A percentile compares a stretch with the other conserved stretches of the same genome.
These are phyloP conservation scores for Siphlonurus alternatus DNA, from an alignment of 2,888 invertebrate genomes.

Conservation along the genomic window DNA sequence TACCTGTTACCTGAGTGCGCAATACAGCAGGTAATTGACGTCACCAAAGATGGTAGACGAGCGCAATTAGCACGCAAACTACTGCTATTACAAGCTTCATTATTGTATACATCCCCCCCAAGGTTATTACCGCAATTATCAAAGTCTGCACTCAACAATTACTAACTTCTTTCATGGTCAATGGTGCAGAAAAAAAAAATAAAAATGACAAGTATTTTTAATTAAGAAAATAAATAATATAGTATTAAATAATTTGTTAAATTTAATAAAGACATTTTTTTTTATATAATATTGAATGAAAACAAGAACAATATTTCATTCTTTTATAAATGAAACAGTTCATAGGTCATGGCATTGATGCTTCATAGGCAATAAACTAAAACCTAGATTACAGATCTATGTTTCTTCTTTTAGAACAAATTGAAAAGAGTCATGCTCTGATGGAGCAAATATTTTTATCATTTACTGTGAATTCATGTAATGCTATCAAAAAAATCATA, in stretches of 20 bases:
- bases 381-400: no score
- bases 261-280: no score
- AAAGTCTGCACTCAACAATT: neutral
- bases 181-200: neutral
- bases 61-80: neutral
- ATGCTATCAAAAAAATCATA: no score
- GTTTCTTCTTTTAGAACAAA: neutral
- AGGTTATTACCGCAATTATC: neutral
- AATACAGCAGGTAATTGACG: slow-evolving; percentile 57
- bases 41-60: neutral
- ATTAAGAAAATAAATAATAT: no score
- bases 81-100: neutral
- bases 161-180: neutral
- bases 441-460: neutral
- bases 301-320: no score
- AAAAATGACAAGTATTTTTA: neutral
- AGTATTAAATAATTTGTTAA: no score
- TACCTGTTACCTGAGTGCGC: slow-evolving; percentile 86
- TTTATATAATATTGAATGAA: no score
- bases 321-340: no score
- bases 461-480: no score
- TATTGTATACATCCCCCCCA: neutral
- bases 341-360: no score
- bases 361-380: no score
- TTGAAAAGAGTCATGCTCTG: neutral